Evolutionary conservation across 1,140 invertebrate genomes (phyloP).

Genomic region (Drosophila lowei): DNA sequence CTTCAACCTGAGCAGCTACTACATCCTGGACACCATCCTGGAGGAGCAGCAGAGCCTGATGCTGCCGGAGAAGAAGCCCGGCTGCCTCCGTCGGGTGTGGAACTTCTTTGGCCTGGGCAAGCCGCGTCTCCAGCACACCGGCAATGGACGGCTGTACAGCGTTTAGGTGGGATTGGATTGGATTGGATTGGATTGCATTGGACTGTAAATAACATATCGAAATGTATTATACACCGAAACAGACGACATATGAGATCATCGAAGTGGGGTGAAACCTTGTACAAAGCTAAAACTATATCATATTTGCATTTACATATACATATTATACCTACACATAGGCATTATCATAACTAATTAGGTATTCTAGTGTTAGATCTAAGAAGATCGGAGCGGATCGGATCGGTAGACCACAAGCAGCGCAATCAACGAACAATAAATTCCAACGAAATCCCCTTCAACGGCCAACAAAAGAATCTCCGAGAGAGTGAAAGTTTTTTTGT

Average conservation of each 20-base stretch:
- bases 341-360: slow-evolving; percentile 49
- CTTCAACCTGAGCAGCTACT: slow-evolving; percentile 76
- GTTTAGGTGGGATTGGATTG: slow-evolving; percentile 25
- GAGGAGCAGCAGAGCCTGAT: slow-evolving; percentile 78
- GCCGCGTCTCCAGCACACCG: slow-evolving; percentile 35
- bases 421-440: slow-evolving; percentile 78
- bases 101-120: slow-evolving; percentile 72
- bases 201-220: slow-evolving; percentile 73
- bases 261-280: slow-evolving; percentile 48
- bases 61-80: slow-evolving; percentile 76
- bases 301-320: slow-evolving; percentile 63
- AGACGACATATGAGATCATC: slow-evolving; percentile 36
- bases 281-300: slow-evolving; percentile 70
- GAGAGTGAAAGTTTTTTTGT: slow-evolving; percentile 72
- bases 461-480: slow-evolving; percentile 58
- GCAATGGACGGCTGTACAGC: slow-evolving; percentile 50
- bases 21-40: slow-evolving; percentile 77
- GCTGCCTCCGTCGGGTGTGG: slow-evolving; percentile 73
- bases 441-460: slow-evolving; percentile 37
- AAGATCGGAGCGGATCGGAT: slow-evolving; percentile 22
- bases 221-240: slow-evolving; percentile 49
- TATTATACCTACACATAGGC: slow-evolving; percentile 8
- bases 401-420: slow-evolving; percentile 44
- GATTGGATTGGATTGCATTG: background rate
- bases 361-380: slow-evolving; percentile 43